Evolutionary conservation across 2,797 vertebrate genomes (phyloP), one percentile per base, ranked within the genome.

Genomic region (Notolepis coatsorum): DNA sequence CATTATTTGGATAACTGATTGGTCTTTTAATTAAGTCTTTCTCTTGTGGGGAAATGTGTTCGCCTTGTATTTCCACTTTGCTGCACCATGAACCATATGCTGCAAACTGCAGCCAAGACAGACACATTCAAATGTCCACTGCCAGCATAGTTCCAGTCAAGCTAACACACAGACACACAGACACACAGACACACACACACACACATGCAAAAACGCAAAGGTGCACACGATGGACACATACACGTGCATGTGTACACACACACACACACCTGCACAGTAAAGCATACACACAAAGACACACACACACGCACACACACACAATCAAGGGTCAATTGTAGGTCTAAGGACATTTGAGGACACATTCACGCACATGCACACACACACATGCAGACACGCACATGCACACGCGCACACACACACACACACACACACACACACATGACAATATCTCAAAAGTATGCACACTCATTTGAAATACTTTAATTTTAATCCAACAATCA

Each of bases 21-120:
- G n/a, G n/a, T n/a, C n/a, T n/a, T n/a, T n/a, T n/a, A n/a, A n/a
- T n/a, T n/a, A n/a, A n/a, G n/a, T n/a, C n/a, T n/a, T n/a, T n/a
- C 67, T 61, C 56, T 54, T 57, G 58, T 59, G 73, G 68, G 71
- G 77, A 71, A 51, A 28, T 43, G 59, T 76, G 61, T 71, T 56
- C 15, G 38, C 55, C 50, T 57, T 77, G 77, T 76, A 43, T 76
- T 80, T 82, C 71, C 75, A 83, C 55, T n/a, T n/a, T 12, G 28
- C 61, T 54, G 57, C 56, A 27, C 65, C 57, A 57, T 73, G 67
- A 80, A 84, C 70, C 77, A 82, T 61, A 70, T 84, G 84, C 78
- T 56, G 71, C 61, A 2, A 23, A 6, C 38, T 5, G 46, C 53
- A 41, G 81, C 85, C 84, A 88, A 84, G 78, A 73, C 68, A 77